These are phyloP conservation scores for Pseudanteris insignis DNA, from an alignment of 2,888 invertebrate genomes.

Conservation along the genomic window DNA sequence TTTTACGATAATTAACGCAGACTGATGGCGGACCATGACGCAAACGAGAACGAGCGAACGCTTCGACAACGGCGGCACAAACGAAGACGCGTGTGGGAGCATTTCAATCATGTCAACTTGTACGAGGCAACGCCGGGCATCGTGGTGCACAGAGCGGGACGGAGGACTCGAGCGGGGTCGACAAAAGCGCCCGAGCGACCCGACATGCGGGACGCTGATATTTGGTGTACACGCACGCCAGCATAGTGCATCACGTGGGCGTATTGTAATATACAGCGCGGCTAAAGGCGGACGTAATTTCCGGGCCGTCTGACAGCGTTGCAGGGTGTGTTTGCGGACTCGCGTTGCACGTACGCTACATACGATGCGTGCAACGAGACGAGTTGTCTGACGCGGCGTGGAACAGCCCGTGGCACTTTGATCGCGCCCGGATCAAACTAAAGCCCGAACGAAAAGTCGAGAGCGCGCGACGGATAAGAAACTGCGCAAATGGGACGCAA, in stretches of 20 bases:
- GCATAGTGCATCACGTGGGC: conserved; percentile 15
- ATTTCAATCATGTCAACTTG: conserved; percentile 32
- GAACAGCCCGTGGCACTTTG: too few relatives aligned
- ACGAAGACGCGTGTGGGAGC: conserved; percentile 6
- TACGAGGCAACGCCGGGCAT: conserved; percentile 24
- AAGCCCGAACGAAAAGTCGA: too few relatives aligned
- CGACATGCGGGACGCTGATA: not conserved
- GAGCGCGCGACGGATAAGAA: conserved; percentile 16
- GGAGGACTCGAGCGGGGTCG: conserved; percentile 16
- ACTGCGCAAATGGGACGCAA: conserved; percentile 7
- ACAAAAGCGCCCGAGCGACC: conserved; percentile 24
- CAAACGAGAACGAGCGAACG: too few relatives aligned
- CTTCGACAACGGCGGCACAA: too few relatives aligned
- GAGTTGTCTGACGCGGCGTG: too few relatives aligned
- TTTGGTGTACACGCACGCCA: too few relatives aligned
- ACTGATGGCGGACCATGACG: too few relatives aligned
- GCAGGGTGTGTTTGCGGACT: conserved; percentile 65
- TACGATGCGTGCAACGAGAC: conserved; percentile 45
- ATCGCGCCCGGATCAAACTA: too few relatives aligned
- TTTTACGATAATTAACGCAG: too few relatives aligned
- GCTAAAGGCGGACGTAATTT: conserved; percentile 67
- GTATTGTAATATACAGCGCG: conserved; percentile 56
- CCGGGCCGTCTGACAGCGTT: conserved; percentile 64
- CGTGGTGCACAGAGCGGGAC: not conserved
- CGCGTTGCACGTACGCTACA: conserved; percentile 57